Evolutionary conservation across 2,888 invertebrate species (phyloP).

Genomic region (Agonopterix arenella): DNA sequence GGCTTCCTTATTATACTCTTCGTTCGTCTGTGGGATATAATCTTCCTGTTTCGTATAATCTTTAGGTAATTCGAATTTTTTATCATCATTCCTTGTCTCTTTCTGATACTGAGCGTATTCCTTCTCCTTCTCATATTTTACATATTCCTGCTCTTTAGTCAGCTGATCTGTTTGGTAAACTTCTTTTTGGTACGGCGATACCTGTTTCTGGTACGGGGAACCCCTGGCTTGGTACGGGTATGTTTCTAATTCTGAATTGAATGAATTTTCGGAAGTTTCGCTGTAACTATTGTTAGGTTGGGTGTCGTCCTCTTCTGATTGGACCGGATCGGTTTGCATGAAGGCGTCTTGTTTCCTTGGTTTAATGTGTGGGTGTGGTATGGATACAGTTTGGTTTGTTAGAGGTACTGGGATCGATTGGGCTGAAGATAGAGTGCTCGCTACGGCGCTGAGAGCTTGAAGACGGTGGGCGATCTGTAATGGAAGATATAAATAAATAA

Average conservation of each 20-base stretch:
- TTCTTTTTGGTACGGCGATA: neutral
- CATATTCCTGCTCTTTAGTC: slow-evolving; percentile 13
- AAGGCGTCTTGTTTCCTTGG: slow-evolving; percentile 65
- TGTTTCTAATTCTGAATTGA: slow-evolving; percentile 15
- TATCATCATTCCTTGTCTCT: slow-evolving; percentile 16
- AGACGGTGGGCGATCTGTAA: slow-evolving; percentile 54
- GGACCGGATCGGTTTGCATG: slow-evolving; percentile 66
- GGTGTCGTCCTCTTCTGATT: slow-evolving; percentile 49
- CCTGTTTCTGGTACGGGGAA: neutral
- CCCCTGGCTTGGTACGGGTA: neutral
- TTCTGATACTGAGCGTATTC: neutral
- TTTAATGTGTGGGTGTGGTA: slow-evolving; percentile 17
- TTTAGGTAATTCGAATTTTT: slow-evolving; percentile 42
- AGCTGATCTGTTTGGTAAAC: slow-evolving; percentile 1
- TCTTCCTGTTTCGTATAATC: slow-evolving; percentile 58
- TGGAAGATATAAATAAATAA: no score
- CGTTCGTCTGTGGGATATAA: slow-evolving; percentile 59
- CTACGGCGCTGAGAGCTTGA: slow-evolving; percentile 38
- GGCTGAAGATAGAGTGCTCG: slow-evolving; percentile 27
- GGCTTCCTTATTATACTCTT: slow-evolving; percentile 64
- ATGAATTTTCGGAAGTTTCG: slow-evolving; percentile 27
- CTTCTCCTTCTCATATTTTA: slow-evolving; percentile 9
- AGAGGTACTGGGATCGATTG: slow-evolving; percentile 3
- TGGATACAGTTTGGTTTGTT: neutral
- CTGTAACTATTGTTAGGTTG: slow-evolving; percentile 47